phyloP scores from a whole-genome alignment of 92 coral and sea anemone species.

The Palythoa caribaeorum region DNA sequence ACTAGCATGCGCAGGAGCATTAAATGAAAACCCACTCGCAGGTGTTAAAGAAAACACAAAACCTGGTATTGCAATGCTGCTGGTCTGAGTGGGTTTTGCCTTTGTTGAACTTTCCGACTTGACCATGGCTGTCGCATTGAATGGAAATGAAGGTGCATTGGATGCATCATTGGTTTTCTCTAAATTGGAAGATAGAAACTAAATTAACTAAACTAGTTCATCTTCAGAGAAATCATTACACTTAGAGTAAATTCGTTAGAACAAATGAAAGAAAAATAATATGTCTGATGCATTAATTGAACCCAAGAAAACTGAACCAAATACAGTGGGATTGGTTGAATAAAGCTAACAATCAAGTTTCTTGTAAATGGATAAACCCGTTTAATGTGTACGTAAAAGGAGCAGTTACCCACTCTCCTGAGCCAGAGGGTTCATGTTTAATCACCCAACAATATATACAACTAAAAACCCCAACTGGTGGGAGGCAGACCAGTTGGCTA shows the following conservation, averaged over 20 bases:
- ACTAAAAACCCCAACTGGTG: background rate
- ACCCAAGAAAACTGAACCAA: too few relatives aligned
- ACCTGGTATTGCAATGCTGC: background rate
- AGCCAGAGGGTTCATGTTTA: background rate
- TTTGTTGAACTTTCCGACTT: too few relatives aligned
- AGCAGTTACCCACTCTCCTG: background rate
- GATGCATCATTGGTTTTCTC: slow-evolving; percentile 18
- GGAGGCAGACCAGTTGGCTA: too few relatives aligned
- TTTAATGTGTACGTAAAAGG: too few relatives aligned
- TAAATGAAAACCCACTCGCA: slow-evolving; percentile 19
- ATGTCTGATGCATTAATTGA: too few relatives aligned
- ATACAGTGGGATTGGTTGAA: too few relatives aligned
- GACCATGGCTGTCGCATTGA: slow-evolving; percentile 4
- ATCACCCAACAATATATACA: background rate
- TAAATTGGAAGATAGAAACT: background rate
- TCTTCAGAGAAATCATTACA: background rate
- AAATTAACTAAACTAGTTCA: background rate
- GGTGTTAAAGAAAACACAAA: background rate
- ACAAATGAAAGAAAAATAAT: too few relatives aligned
- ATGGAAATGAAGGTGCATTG: slow-evolving; percentile 14
- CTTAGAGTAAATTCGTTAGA: too few relatives aligned
- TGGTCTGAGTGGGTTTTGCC: slow-evolving; percentile 44
- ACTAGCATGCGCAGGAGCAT: background rate
- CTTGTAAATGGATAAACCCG: too few relatives aligned
- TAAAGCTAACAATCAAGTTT: too few relatives aligned